Conservation (phyloP, 2,888 invertebrate genomes). For the Caenorhabditis becei region DNA sequence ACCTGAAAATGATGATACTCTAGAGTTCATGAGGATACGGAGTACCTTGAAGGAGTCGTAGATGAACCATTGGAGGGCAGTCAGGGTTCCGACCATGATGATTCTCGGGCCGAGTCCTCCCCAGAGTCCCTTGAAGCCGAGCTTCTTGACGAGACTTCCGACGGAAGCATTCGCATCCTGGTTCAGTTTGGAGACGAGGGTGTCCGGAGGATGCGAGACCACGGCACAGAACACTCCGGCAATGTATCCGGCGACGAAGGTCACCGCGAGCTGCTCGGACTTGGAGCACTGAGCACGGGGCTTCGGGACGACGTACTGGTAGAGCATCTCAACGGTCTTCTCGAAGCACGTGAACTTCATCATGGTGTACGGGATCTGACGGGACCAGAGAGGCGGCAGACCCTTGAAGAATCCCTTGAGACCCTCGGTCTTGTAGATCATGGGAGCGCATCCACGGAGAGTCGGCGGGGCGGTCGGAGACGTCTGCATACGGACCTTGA, state of each 20-base stretch:
- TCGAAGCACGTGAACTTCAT: constrained; percentile 99
- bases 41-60: constrained; percentile 89
- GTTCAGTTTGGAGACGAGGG: constrained; percentile 96
- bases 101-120: constrained; percentile 90
- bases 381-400: constrained; percentile 92
- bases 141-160: constrained; percentile 86
- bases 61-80: constrained; percentile 93
- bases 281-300: constrained; percentile 87
- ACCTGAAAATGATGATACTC: no score
- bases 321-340: constrained; percentile 92
- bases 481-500: constrained; percentile 85
- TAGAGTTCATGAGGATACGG: not conserved
- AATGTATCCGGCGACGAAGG: constrained; percentile 96
- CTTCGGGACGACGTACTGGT: constrained; percentile 90
- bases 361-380: constrained; percentile 99
- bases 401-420: constrained; percentile 85
- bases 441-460: constrained; percentile 65
- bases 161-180: constrained; percentile 90
- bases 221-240: constrained; percentile 96
- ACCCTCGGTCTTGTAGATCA: constrained; percentile 68
- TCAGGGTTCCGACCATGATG: constrained; percentile 93
- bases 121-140: constrained; percentile 85
- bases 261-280: constrained; percentile 93
- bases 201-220: constrained; percentile 98
- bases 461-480: constrained; percentile 67